Evolutionary conservation across 2,113 vertebrate genomes (phyloP), one percentile per base, ranked within the genome.

Genomic region (Eidolon helvum): DNA sequence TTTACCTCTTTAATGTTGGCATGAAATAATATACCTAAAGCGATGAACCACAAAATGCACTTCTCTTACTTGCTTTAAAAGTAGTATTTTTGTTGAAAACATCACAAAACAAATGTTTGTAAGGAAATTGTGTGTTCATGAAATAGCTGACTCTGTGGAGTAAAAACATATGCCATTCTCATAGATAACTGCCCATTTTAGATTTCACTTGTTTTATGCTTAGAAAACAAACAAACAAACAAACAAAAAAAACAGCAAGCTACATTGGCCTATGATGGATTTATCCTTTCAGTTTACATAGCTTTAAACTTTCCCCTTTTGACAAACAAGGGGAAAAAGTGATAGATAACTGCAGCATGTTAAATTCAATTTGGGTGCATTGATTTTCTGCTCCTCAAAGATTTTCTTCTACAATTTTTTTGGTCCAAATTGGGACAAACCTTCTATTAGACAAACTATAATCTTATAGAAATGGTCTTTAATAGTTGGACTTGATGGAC

Each of bases 1-100:
- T 97, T 95, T 94, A 48, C 68, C 18, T 97, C 48, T 95, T 48
- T 92, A 96, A 91, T 53, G 82, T 98, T 97, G 82, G 59, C 69
- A 90, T 74, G 26, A 91, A 95, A 35, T 92, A 96, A 92, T 83
- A 91, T 8, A 45, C 19, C 69, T 96, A 97, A 91, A 69, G 12
- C 85, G 74, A 95, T 59, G 77, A 82, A 91, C 26, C 1, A 92
- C 26, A 82, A 90, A 87, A 87, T 85, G 10, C 2, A 69, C 12
- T 94, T 91, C 18, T 87, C 71, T 93, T 87, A 14, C 30, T 91
- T 19, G 59, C 63, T 79, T 82, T 83, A 93, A 96, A 90, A 80
- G 35, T 71, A 87, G 33, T 87, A 14, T 71, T 94, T 96, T 92
- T 85, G 15, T 95, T 90, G 61, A 85, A 97, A 90, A 68, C 22